phyloP scores from a whole-genome alignment of 1,140 invertebrate genomes.

The Ceratitis capitata region DNA sequence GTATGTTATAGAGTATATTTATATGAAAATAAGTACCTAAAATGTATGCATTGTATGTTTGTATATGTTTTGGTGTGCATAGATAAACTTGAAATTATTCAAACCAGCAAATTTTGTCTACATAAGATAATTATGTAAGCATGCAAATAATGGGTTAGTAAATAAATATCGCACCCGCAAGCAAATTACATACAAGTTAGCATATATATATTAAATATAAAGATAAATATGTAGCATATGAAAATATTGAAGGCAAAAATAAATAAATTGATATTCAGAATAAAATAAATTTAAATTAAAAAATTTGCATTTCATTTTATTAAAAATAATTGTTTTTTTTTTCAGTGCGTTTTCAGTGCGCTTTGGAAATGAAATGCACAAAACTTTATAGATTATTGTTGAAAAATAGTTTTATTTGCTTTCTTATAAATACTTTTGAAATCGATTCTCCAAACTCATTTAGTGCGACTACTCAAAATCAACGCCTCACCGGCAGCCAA shows the following conservation, averaged over 20 bases:
- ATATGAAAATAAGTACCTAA: background rate
- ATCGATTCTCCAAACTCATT: background rate
- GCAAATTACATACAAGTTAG: background rate
- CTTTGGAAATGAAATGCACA: background rate
- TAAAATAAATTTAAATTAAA: background rate
- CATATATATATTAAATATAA: background rate
- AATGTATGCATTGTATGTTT: background rate
- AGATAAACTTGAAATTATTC: background rate
- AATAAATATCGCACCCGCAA: background rate
- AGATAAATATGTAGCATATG: background rate
- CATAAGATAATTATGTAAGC: background rate
- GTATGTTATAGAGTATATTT: background rate
- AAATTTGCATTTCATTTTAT: background rate
- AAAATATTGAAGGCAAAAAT: background rate
- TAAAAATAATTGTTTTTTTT: no score
- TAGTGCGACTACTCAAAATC: background rate
- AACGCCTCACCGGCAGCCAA: constrained; percentile 34
- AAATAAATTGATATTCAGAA: background rate
- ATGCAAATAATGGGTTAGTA: background rate
- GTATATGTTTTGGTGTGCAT: background rate
- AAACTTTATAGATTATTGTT: background rate
- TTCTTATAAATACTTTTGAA: no score
- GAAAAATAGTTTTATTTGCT: no score
- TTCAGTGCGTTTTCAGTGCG: no score
- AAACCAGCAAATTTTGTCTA: background rate